Evolutionary conservation across 2,113 vertebrate genomes (phyloP), one percentile per base, ranked within the genome.

Genomic region (Zosterops pallidus): DNA sequence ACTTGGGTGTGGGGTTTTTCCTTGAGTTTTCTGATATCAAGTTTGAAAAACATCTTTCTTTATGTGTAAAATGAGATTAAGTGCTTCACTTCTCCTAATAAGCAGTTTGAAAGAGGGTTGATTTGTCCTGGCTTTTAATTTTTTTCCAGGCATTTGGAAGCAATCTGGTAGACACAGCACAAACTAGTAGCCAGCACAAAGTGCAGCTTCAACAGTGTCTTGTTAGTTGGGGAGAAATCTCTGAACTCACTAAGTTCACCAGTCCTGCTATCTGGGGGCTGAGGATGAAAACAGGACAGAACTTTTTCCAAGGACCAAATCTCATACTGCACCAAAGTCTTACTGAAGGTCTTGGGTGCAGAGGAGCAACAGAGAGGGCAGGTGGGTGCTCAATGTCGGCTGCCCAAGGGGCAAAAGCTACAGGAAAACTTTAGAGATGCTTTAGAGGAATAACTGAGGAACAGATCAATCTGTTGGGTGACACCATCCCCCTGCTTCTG

Each of bases 381-480:
- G 53, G 15, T n/a, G 72, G 4, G 15, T 46, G 14, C 37, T 9
- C 28, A 55, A 15, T 3, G 7, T n/a, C 0, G 0, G 62, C 62
- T 71, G n/a, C 39, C 12, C 24, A 37, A 35, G 46, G n/a, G 21
- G 5, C 9, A 90, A 72, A 93, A 90, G 41, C 10, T 9, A 56
- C 50, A 44, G 41, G 24, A 65, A 63, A 26, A 78, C 16, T 53
- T 75, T 31, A 41, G n/a, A 13, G 4, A 7, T 25, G 29, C 11
- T 77, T 62, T 42, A 67, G 47, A 83, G n/a, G 13, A 35, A 14
- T 67, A 79, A 46, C 9, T 25, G 33, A 72, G 70, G n/a, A 76
- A 87, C 3, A 79, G 21, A 26, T 42, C 64, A 76, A 10, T 5
- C 28, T 70, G 11, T 5, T 77, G 60, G 18, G 42, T 18, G 62